These are phyloP conservation scores for Corythornis madagascariensis DNA, from an alignment of 2,113 vertebrate genomes.

Conservation along the genomic window DNA sequence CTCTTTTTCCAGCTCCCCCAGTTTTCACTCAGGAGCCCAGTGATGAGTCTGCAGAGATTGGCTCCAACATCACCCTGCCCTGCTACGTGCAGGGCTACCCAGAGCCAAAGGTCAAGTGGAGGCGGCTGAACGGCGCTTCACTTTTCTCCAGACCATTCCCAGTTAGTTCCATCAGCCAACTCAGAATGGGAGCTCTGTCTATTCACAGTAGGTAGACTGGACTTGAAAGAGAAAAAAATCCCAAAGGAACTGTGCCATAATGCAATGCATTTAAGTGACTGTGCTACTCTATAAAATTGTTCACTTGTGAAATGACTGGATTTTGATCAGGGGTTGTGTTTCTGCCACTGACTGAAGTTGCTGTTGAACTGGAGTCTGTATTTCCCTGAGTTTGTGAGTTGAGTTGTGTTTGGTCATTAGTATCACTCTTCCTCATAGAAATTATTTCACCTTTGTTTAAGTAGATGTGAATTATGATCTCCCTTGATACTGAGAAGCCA, in stretches of 20 bases:
- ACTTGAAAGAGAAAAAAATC: background rate
- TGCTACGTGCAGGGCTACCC: slow-evolving; percentile 88
- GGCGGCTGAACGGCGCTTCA: slow-evolving; percentile 75
- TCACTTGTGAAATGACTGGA: background rate
- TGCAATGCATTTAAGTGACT: background rate
- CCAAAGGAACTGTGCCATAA: background rate
- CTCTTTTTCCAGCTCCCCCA: slow-evolving; percentile 78
- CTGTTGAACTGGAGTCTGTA: background rate
- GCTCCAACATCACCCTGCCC: slow-evolving; percentile 84
- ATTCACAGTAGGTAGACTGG: slow-evolving; percentile 82
- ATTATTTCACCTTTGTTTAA: background rate
- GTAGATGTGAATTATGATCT: background rate
- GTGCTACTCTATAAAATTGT: background rate
- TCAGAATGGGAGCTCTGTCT: slow-evolving; percentile 80
- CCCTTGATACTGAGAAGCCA: background rate
- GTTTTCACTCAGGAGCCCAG: slow-evolving; percentile 84
- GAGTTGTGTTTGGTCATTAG: background rate
- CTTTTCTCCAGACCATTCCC: slow-evolving; percentile 77
- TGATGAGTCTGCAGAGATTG: slow-evolving; percentile 85
- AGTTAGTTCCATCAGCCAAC: slow-evolving; percentile 79
- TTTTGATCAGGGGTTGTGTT: background rate
- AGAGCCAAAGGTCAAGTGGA: slow-evolving; percentile 87
- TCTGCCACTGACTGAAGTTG: background rate
- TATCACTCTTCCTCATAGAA: background rate
- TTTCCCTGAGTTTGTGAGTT: background rate